These are phyloP conservation scores for Erythrocercus mccallii DNA, from an alignment of 2,113 vertebrate species.

Conservation along the genomic window DNA sequence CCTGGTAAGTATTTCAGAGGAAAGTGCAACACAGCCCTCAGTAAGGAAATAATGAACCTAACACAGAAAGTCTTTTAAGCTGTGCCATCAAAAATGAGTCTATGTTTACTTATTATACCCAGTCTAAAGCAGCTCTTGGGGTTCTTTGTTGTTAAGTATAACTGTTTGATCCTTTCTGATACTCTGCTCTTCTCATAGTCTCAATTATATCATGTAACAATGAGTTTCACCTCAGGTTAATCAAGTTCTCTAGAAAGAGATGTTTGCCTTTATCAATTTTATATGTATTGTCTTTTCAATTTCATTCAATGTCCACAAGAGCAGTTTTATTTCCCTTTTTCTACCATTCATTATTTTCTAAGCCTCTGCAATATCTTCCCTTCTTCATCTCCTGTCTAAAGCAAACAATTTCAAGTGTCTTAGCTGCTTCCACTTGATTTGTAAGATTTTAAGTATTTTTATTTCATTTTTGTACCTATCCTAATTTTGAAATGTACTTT, in stretches of 20 bases:
- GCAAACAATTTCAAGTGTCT: background rate
- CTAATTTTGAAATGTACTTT: background rate
- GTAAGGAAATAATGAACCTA: background rate
- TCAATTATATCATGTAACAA: background rate
- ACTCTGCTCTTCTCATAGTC: background rate
- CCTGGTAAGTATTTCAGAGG: background rate
- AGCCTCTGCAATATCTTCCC: background rate
- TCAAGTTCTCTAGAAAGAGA: background rate
- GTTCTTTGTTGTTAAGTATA: background rate
- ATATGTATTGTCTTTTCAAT: background rate
- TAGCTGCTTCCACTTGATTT: background rate
- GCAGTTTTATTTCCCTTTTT: background rate
- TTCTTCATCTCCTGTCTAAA: background rate
- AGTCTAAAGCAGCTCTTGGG: background rate
- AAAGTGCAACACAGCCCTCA: background rate
- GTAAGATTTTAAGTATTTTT: background rate
- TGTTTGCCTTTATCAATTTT: background rate
- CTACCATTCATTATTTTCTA: background rate
- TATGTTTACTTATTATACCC: background rate
- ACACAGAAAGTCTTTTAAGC: background rate
- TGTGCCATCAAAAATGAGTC: background rate
- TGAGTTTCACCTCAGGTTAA: constrained; percentile 5
- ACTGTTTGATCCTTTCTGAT: background rate
- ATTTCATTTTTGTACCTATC: background rate
- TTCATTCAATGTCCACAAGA: background rate